Evolutionary conservation across 2,113 vertebrate species (phyloP).

Genomic region (Herpetotheres cachinnans): DNA sequence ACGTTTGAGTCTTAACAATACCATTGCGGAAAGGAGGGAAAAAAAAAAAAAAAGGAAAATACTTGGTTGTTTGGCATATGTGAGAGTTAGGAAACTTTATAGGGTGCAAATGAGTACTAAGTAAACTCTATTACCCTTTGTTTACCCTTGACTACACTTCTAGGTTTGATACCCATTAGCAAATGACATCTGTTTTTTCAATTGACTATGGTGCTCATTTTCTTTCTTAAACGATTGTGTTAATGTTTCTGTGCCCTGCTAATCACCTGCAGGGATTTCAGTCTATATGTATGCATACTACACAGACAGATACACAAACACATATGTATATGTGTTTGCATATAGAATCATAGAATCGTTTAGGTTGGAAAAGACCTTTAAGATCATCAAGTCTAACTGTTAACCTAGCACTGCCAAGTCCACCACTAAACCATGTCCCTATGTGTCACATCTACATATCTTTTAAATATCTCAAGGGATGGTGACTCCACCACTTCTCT

Average conservation of each 20-base stretch:
- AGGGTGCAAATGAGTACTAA: background rate
- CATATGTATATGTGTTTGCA: background rate
- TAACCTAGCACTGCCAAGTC: background rate
- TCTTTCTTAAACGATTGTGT: background rate
- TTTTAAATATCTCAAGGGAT: background rate
- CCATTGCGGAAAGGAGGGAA: background rate
- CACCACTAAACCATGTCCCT: no score
- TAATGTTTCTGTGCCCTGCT: background rate
- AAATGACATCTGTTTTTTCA: conserved; percentile 1
- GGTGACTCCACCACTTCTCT: background rate
- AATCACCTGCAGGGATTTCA: background rate
- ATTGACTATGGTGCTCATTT: background rate
- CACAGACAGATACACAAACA: background rate
- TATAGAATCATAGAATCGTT: background rate
- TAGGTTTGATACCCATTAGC: background rate
- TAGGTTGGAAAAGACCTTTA: background rate
- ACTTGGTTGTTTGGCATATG: background rate
- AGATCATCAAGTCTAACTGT: background rate
- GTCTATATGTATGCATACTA: accelerated
- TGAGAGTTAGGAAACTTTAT: background rate
- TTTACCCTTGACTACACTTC: background rate
- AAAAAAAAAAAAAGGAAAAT: background rate
- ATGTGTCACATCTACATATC: no score
- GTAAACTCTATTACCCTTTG: background rate
- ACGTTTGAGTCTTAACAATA: background rate